A percentile compares a stretch with the other conserved stretches of the same genome.
Evolutionary conservation across 2,888 invertebrate genomes (phyloP).

Genomic region (Zygaena filipendulae): DNA sequence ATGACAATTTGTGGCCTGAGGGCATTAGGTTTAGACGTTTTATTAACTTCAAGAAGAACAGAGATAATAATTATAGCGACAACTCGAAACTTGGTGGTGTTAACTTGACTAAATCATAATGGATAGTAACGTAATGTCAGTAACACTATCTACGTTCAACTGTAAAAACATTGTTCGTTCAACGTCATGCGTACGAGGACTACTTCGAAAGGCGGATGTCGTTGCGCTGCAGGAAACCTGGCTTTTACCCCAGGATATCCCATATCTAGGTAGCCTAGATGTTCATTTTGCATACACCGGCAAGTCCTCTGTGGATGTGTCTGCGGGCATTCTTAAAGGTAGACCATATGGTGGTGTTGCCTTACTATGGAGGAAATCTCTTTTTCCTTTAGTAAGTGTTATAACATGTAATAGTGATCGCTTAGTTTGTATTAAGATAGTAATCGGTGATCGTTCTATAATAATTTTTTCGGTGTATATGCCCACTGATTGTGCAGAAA

Average conservation of each 20-base stretch:
- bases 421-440: constrained; percentile 1
- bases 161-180: no score
- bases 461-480: constrained; percentile 3
- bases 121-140: no score
- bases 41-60: no score
- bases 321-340: constrained; percentile 1
- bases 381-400: constrained; percentile 2
- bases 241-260: constrained; percentile 3
- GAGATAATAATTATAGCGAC: no score
- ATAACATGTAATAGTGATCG: constrained; percentile 1
- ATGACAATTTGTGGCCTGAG: constrained; percentile 9
- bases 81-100: no score
- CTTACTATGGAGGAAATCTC: constrained; percentile 1
- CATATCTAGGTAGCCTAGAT: constrained; percentile 1
- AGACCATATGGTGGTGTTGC: constrained; percentile 5
- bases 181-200: no score
- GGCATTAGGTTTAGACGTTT: no score
- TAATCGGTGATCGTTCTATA: neutral
- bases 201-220: no score
- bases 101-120: no score
- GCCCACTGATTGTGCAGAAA: no score
- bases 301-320: constrained; percentile 1
- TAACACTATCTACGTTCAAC: no score
- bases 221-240: no score
- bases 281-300: constrained; percentile 1